Conservation (phyloP, 2,888 invertebrate species). For the Schrankia costaestrigalis region DNA sequence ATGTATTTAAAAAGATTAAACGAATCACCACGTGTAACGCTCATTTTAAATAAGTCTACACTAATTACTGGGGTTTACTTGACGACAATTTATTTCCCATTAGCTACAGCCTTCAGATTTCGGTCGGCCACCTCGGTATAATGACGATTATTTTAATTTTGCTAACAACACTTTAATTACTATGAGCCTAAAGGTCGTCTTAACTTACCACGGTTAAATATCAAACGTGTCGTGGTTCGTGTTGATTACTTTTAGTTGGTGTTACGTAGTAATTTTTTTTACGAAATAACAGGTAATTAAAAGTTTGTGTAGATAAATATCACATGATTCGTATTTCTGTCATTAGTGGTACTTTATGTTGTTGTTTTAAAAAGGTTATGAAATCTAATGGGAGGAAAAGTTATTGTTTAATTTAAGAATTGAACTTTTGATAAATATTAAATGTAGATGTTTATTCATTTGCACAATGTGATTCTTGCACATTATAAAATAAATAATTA, state of each 20-base stretch:
- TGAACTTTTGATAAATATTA: too few relatives aligned
- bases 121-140: conserved; percentile 61
- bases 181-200: conserved; percentile 44
- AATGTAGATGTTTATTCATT: too few relatives aligned
- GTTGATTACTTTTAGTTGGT: conserved; percentile 9
- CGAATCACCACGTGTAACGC: conserved; percentile 56
- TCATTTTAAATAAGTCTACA: conserved; percentile 65
- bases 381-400: too few relatives aligned
- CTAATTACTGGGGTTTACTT: conserved; percentile 68
- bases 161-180: conserved; percentile 79
- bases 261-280: conserved; percentile 16
- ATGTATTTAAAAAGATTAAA: conserved; percentile 47
- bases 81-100: conserved; percentile 79
- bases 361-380: too few relatives aligned
- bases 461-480: too few relatives aligned
- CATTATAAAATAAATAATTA: too few relatives aligned
- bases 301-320: conserved; percentile 5
- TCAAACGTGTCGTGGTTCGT: conserved; percentile 8
- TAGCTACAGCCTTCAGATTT: conserved; percentile 69
- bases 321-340: too few relatives aligned
- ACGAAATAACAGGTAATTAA: conserved; percentile 13
- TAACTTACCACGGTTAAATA: conserved; percentile 34
- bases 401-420: too few relatives aligned
- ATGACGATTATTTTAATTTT: conserved; percentile 70
- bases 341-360: too few relatives aligned